Evolutionary conservation across 2,797 vertebrate genomes (phyloP).

Genomic region (Gallinago stenura): DNA sequence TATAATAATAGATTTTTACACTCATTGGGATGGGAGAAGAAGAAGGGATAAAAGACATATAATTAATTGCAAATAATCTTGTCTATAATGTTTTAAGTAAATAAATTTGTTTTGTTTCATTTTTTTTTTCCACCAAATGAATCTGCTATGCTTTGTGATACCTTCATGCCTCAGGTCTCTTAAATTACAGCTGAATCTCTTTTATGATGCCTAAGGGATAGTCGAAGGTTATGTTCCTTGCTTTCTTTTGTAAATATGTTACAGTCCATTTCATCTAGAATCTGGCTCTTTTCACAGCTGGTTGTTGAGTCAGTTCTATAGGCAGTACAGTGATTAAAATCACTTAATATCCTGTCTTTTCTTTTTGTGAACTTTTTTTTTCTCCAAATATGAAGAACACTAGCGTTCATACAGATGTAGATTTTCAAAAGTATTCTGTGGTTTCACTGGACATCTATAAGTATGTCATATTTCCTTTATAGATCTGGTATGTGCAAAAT

Average conservation of each 20-base stretch:
- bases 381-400: not conserved
- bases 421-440: not conserved
- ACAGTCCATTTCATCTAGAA: slow-evolving; percentile 43
- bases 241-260: slow-evolving; percentile 70
- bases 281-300: slow-evolving; percentile 52
- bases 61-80: not conserved
- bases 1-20: not conserved
- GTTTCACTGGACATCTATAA: not conserved
- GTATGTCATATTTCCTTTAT: not conserved
- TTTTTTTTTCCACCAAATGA: not conserved
- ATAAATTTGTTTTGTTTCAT: not conserved
- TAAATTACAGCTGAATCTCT: slow-evolving; percentile 60
- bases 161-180: slow-evolving; percentile 5
- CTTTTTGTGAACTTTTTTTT: not conserved
- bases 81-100: not conserved
- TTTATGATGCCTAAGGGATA: slow-evolving; percentile 57
- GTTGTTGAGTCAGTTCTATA: slow-evolving; percentile 16
- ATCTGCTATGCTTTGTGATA: not conserved
- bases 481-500: not conserved
- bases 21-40: not conserved
- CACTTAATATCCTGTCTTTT: slow-evolving; percentile 19
- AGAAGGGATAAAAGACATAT: not conserved
- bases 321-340: slow-evolving; percentile 59
- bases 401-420: not conserved
- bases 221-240: slow-evolving; percentile 47